phyloP scores from a whole-genome alignment of 1,140 invertebrate genomes.

The Nebria ingens region DNA sequence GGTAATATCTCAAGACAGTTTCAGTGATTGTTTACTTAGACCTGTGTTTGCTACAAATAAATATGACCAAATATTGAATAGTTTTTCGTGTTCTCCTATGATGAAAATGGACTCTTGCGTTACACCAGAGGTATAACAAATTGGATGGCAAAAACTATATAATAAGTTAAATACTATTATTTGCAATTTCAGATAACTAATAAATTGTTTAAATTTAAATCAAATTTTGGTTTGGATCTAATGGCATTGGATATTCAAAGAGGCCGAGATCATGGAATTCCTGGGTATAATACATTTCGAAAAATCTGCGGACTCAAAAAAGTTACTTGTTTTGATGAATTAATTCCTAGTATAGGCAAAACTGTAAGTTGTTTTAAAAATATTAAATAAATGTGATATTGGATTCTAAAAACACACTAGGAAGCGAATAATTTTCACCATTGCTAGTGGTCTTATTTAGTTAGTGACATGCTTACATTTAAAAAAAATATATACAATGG shows the following conservation, averaged over 20 bases:
- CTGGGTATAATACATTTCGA: slow-evolving; percentile 56
- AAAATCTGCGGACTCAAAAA: slow-evolving; percentile 46
- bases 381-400: slow-evolving; percentile 33
- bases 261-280: slow-evolving; percentile 57
- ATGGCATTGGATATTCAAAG: slow-evolving; percentile 69
- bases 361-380: not conserved
- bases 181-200: slow-evolving; percentile 31
- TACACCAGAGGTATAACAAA: not conserved
- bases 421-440: no score
- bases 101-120: slow-evolving; percentile 32
- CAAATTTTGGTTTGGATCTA: slow-evolving; percentile 67
- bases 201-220: slow-evolving; percentile 28
- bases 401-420: slow-evolving; percentile 23
- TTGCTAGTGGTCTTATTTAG: no score
- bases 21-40: slow-evolving; percentile 33
- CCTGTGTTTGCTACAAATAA: not conserved
- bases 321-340: slow-evolving; percentile 42
- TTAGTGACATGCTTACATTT: no score
- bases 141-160: no score
- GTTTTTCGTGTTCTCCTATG: not conserved
- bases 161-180: slow-evolving; percentile 10
- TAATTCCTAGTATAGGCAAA: slow-evolving; percentile 33
- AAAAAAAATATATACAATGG: no score
- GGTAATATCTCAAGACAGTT: not conserved
- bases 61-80: not conserved